Conservation (phyloP, 1,140 invertebrate genomes). For the Drosophila bocki region DNA sequence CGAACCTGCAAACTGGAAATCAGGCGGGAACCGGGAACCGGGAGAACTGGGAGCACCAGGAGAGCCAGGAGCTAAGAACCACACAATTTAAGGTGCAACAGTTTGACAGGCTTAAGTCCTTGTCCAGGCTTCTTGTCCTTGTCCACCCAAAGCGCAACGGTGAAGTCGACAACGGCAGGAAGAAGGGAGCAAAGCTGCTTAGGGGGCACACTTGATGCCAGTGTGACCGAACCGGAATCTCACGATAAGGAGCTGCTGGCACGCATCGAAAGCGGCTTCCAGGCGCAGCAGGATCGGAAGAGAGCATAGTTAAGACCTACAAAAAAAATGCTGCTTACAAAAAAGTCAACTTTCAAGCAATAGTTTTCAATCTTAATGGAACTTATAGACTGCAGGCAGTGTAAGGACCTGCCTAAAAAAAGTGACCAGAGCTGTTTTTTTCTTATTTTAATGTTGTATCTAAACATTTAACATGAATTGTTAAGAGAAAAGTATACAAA, state of each 20-base stretch:
- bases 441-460: too few species aligned
- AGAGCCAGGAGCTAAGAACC: background rate
- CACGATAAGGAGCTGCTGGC: conserved; percentile 21
- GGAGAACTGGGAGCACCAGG: background rate
- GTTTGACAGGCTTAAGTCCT: conserved; percentile 54
- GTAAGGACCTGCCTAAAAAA: too few species aligned
- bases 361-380: too few species aligned
- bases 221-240: conserved; percentile 17
- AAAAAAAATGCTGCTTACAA: background rate
- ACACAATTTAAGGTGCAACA: conserved; percentile 67
- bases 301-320: background rate
- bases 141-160: background rate
- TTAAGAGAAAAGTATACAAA: too few species aligned
- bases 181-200: conserved; percentile 31
- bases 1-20: conserved; percentile 6
- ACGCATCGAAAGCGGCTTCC: conserved; percentile 5
- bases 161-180: too few species aligned
- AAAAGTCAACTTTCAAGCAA: background rate
- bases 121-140: conserved; percentile 4
- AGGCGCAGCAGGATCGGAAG: background rate
- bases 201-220: conserved; percentile 23
- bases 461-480: too few species aligned
- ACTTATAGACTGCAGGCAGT: too few species aligned
- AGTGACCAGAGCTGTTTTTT: too few species aligned
- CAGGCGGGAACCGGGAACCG: background rate